phyloP scores from a whole-genome alignment of 2,113 vertebrate species.

The Limanda limanda region DNA sequence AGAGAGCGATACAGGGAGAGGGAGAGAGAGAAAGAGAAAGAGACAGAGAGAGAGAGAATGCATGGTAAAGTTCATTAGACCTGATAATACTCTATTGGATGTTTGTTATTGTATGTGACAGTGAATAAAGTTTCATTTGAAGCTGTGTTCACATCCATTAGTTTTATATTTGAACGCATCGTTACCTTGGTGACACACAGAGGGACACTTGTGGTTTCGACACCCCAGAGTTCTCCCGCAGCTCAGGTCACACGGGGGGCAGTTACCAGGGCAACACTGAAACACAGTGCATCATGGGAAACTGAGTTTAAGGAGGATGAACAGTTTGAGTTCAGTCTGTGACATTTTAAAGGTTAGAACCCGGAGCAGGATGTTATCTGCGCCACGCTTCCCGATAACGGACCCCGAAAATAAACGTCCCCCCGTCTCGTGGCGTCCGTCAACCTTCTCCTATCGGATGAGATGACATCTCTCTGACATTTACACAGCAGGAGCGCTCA shows the following conservation, averaged over 20 bases:
- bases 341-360: neutral
- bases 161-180: neutral
- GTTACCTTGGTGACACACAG: slow-evolving; percentile 95
- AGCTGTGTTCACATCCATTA: too few relatives aligned
- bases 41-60: neutral
- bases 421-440: neutral
- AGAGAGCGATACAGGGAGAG: neutral
- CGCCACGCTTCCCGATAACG: neutral
- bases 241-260: slow-evolving; percentile 93
- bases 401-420: too few relatives aligned
- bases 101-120: too few relatives aligned
- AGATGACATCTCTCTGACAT: slow-evolving; percentile 17
- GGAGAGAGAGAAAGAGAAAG: too few relatives aligned
- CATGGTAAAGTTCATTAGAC: neutral
- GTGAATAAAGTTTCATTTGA: too few relatives aligned
- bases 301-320: neutral
- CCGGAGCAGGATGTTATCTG: neutral
- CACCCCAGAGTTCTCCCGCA: slow-evolving; percentile 92
- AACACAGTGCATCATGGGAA: slow-evolving; percentile 50
- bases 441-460: slow-evolving; percentile 27
- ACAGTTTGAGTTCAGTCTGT: neutral
- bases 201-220: slow-evolving; percentile 97
- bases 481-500: neutral
- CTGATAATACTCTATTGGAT: too few relatives aligned
- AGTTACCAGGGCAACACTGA: slow-evolving; percentile 96